A percentile compares a stretch with the other conserved stretches of the same genome.
Evolutionary conservation across 2,797 vertebrate species (phyloP).

Genomic region (Hydrocynus forskahlii): DNA sequence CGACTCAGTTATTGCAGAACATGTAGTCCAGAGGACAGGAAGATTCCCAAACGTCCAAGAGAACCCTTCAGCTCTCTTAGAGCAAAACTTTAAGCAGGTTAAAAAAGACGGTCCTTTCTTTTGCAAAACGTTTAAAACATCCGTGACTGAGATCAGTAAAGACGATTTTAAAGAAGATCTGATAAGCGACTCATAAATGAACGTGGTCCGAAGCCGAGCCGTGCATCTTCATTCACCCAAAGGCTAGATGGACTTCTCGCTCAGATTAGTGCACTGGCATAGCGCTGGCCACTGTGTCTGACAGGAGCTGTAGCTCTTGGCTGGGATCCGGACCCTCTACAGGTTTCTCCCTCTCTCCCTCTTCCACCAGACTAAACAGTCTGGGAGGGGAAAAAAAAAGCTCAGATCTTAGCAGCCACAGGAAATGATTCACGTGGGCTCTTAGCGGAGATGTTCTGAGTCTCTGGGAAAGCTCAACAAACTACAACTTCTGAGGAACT

Average conservation of each 20-base stretch:
- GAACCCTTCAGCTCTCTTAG: neutral
- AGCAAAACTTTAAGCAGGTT: neutral
- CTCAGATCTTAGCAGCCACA: constrained; percentile 67
- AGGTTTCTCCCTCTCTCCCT: constrained; percentile 61
- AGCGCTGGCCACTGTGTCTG: constrained; percentile 8
- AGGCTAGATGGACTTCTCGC: constrained; percentile 2
- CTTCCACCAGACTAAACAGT: constrained; percentile 75
- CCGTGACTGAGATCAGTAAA: neutral
- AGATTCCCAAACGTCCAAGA: neutral
- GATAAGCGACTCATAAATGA: constrained; percentile 4
- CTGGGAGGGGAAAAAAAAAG: constrained; percentile 49
- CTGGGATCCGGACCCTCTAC: constrained; percentile 46
- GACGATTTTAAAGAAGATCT: too few relatives aligned
- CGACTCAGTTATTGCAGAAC: constrained; percentile 1
- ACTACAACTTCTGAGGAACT: neutral
- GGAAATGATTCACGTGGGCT: constrained; percentile 71
- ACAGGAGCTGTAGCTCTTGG: constrained; percentile 16
- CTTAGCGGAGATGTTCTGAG: constrained; percentile 65
- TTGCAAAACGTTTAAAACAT: neutral
- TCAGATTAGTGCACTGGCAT: neutral
- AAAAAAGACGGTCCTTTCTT: neutral
- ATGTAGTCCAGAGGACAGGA: neutral
- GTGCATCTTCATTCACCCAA: constrained; percentile 6
- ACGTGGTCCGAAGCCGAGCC: neutral
- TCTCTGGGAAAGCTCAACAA: constrained; percentile 35